These are phyloP conservation scores for Epirrita christyi DNA, from an alignment of 2,888 invertebrate species.

Conservation along the genomic window DNA sequence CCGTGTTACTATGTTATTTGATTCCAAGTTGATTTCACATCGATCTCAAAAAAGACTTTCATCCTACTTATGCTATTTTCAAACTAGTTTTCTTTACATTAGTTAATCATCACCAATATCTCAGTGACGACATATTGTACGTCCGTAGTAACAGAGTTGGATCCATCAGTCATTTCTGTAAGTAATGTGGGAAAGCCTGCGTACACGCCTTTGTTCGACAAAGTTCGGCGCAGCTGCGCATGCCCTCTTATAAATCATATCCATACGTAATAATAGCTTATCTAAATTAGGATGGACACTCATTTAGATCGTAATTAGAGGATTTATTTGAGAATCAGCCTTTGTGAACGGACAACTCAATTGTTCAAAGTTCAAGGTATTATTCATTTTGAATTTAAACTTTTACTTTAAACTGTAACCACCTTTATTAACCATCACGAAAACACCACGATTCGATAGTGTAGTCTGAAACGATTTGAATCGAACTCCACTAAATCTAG, in stretches of 20 bases:
- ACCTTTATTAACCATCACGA: too few species aligned
- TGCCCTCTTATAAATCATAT: constrained; percentile 70
- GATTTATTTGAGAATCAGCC: constrained; percentile 29
- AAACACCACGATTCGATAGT: too few species aligned
- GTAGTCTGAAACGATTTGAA: too few species aligned
- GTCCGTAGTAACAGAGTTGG: constrained; percentile 50
- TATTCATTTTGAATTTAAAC: neutral
- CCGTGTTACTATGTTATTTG: too few species aligned
- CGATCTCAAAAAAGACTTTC: too few species aligned
- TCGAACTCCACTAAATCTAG: too few species aligned
- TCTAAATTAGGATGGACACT: constrained; percentile 62
- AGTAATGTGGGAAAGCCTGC: constrained; percentile 73
- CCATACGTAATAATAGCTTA: constrained; percentile 57
- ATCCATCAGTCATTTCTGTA: constrained; percentile 72
- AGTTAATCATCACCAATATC: constrained; percentile 35
- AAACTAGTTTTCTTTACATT: constrained; percentile 3
- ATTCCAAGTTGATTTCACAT: too few species aligned
- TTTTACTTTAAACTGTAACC: too few species aligned
- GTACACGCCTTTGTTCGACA: constrained; percentile 54
- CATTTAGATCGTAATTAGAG: constrained; percentile 55
- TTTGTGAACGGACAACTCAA: neutral
- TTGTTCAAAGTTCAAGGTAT: neutral
- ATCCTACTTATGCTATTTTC: too few species aligned
- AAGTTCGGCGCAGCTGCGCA: constrained; percentile 58
- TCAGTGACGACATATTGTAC: constrained; percentile 41